Base-by-base conservation (phyloP, 2,113 vertebrate genomes). In the Myotis lucifugus region DNA sequence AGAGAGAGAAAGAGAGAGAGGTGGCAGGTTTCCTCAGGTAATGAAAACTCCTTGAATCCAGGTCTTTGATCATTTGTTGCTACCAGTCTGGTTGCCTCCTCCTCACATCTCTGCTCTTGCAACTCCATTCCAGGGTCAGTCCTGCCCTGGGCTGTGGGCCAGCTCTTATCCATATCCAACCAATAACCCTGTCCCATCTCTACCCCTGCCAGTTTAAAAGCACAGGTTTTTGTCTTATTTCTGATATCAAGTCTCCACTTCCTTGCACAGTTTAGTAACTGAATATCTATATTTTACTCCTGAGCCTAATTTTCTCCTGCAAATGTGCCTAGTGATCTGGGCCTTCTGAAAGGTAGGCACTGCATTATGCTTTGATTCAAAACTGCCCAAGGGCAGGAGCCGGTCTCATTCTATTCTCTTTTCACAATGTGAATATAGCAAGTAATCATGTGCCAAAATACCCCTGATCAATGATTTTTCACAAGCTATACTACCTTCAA, bases 291-390 rank as follows among this genome's bases (percentile, higher is more conserved):
- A 25, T 34, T 93, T 86, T 74, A 76, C 3, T 19, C 4, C 59
- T 76, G 54, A 59, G 7, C 40, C n/a, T 79, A 32, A 23, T 95
- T 96, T 13, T 88, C 70, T 84, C 40, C 59, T 87, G 72, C 70
- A 94, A 84, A 74, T 72, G 12, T 54, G n/a, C 2, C 34, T 27
- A 40, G 6, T 56, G 27, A 8, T 59, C 64, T 4, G 23, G 46
- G 90, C 29, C 69, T 88, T 81, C 52, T 70, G 21, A 78, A 82
- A 90, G 64, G 59, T 1, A 64, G 23, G 8, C 6, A 42, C 40
- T 69, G 54, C 5, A 56, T 87, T 90, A 29, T 46, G 15, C 72
- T 96, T 93, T 83, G 90, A 95, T 87, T 96, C 59, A 34, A 88
- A 97, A 93, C 66, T 95, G 72, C 79, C 52, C 0, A 21, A 86